Evolutionary conservation across 2,888 invertebrate genomes (phyloP), one percentile per base, ranked within the genome.

Genomic region (Eristalis pertinax): DNA sequence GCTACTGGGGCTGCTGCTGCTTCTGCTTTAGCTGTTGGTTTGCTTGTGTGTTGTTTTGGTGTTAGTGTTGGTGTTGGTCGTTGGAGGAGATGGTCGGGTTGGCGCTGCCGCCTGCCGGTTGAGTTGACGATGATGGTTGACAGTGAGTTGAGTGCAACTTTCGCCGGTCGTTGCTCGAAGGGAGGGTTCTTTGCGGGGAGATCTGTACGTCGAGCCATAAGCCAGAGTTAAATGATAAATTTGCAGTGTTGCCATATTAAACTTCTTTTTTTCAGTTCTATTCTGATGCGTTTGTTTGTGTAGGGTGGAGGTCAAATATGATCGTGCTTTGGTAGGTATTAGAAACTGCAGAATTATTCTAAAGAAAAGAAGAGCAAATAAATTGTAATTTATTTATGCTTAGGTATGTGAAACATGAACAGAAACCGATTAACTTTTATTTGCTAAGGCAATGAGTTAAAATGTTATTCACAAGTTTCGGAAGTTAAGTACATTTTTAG

Each of bases 71-170:
- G 50, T 50, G 68, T 22, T 26, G n/a, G 13, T 22, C n/a, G 68
- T 19, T 64, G 38, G 64, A 35, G 38, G n/a, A 29, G n/a, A 32
- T 63, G 63, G 63, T 63, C 32, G 32, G 22, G 38, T 60, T 29
- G 60, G 60, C 26, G 60, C 60, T 60, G 24, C 10, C 24, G 60
- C 32, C 24, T 58, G 43, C 43, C 43, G 60, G 60, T 60, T 65
- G 64, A 35, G 32, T 65, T 65, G 64, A 19, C 7, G 50, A 64
- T 64, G 22, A 19, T 19, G 64, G 22, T 38, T 64, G 38, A 65
- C 64, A 60, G 78, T 65, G 67, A 79, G 63, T 81, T 81, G 69
- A 63, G 38, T 81, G 56, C 69, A 75, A 80, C 73, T 80, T 69
- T 75, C 69, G 74, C 68, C 74, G 56, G 8, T 63, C 32, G 13